A percentile compares a stretch with the other conserved stretches of the same genome.
Evolutionary conservation across 2,113 vertebrate genomes (phyloP).

Genomic region (Scartelaos histophorus): DNA sequence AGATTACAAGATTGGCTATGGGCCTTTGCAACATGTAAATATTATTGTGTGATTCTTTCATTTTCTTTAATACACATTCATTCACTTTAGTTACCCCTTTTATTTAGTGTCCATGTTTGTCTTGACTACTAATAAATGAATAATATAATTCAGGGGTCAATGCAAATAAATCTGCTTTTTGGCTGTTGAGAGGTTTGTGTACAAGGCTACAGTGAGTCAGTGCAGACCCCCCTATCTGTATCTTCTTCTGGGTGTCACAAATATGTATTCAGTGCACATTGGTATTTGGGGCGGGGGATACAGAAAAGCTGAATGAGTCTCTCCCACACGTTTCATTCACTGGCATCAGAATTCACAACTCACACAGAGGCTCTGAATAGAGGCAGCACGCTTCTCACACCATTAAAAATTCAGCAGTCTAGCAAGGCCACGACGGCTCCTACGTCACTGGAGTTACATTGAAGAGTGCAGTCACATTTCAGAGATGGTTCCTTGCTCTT

Average conservation of each 20-base stretch:
- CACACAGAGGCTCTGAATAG: slow-evolving; percentile 71
- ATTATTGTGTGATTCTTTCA: no score
- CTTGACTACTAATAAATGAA: background rate
- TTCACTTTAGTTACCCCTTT: background rate
- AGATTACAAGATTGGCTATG: no score
- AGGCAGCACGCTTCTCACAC: slow-evolving; percentile 68
- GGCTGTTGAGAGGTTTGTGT: background rate
- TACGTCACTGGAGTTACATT: slow-evolving; percentile 78
- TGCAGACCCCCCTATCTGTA: background rate
- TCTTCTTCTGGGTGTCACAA: background rate
- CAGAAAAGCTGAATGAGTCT: slow-evolving; percentile 77
- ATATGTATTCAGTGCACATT: background rate
- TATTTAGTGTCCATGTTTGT: background rate
- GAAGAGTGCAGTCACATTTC: slow-evolving; percentile 78
- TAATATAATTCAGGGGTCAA: background rate
- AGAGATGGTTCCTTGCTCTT: slow-evolving; percentile 68
- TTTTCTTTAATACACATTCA: background rate
- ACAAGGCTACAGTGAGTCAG: background rate
- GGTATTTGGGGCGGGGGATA: slow-evolving; percentile 53
- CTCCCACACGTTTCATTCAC: slow-evolving; percentile 79
- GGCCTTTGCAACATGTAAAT: no score
- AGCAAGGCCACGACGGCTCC: slow-evolving; percentile 76
- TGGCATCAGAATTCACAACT: slow-evolving; percentile 80
- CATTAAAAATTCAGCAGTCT: slow-evolving; percentile 84
- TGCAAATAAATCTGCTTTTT: background rate